Base-by-base conservation (phyloP, 2,113 vertebrate genomes). In the Colaptes auratus region DNA sequence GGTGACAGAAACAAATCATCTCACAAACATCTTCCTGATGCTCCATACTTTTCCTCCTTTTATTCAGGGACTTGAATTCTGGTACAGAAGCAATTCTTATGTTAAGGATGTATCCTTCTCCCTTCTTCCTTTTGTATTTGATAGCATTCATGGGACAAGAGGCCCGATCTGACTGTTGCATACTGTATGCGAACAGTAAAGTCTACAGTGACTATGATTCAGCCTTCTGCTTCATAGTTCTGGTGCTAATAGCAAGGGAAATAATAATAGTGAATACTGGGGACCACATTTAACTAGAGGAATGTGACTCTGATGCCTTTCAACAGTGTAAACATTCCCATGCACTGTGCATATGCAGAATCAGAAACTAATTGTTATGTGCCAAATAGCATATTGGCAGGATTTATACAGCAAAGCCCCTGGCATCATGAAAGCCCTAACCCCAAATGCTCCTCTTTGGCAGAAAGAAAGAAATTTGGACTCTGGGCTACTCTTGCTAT, bases 321-420 rank as follows among this genome's bases (percentile, higher is more conserved):
- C 69, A 91, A 39, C 15, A 60, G 53, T 33, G 66, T 71, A 95
- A 86, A 90, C 55, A 73, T 60, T 35, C 59, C 65, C 42, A 42
- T 90, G 76, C 76, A 61, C 88, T 50, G 9, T 79, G 86, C 9
- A 2, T 72, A 76, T 0, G 2, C 86, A 84, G 88, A 93, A 91
- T 86, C 79, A 61, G 89, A 94, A 95, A 70, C 82, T 94, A 94
- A 92, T 91, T 91, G 58, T 82, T 82, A 73, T 42, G 71, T 90
- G 93, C 93, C 95, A 96, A 90, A 93, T 50, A 82, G 65, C 75
- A 48, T 85, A 74, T 92, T 97, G 95, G 95, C 93, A 97, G 83
- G 88, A 80, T 95, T 96, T 92, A 91, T 65, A 46, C 53, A 63
- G 88, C 83, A 92, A 90, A 95, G 81, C 93, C 95, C 84, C 72